Base-by-base conservation (phyloP, 2,113 vertebrate genomes). In the Girardinichthys multiradiatus region DNA sequence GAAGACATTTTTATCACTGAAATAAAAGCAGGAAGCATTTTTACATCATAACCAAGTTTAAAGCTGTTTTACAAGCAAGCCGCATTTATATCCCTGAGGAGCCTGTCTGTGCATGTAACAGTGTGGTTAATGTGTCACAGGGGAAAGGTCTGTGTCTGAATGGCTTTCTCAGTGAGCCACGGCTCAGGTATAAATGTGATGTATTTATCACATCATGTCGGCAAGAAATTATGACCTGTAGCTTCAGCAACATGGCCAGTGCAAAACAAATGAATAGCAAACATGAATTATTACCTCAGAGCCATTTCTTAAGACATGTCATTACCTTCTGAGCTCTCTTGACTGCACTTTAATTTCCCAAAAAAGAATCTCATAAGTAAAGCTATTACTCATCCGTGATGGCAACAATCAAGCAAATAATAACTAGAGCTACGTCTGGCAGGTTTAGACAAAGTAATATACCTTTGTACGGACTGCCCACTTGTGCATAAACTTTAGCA, bases 101-200 rank as follows among this genome's bases (percentile, higher is more conserved):
- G 30, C 57, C 80, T 73, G 63, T 73, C 82, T 73, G 74, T 84
- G 85, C 79, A 77, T 85, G 74, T 79, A 78, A 79, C 72, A 48
- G 28, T 35, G 42, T 51, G 51, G 73, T 60, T 77, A 72, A 84
- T 80, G 79, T 39, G 62, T 82, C 76, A 66, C 66, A 42, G 28
- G 74, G 77, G 79, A 48, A 9, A 3, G 17, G 27, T 57, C 57
- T 58, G 76, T 64, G 65, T 62, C 69, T 72, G 31, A 48, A 30
- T 26, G 30, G 65, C 58, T 35, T 57, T 45, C 64, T 70, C 64
- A 62, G 70, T 57, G 65, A 73, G 63, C 64, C 70, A 61, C 35
- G 74, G 70, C 74, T 80, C 65, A 71, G 39, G 37, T 69, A 85
- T 61, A 58, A 79, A 77, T 48, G 58, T 35, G 64, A 72, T 28